These are phyloP conservation scores for Melanotaenia pygmaea DNA, from an alignment of 2,797 vertebrate species.

Conservation along the genomic window DNA sequence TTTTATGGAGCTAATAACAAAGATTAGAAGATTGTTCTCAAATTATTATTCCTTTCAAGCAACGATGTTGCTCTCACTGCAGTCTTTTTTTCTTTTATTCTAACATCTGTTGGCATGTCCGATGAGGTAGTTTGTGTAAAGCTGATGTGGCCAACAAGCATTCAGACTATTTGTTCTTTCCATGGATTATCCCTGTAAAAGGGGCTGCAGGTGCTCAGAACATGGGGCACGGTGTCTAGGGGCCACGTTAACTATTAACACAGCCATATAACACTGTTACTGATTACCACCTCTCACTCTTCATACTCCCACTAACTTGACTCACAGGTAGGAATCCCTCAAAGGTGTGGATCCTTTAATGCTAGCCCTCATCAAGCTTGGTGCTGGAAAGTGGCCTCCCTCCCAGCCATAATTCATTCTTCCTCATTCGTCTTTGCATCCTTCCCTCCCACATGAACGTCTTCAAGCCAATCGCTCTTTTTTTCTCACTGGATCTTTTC, in stretches of 20 bases:
- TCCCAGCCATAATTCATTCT: constrained; percentile 46
- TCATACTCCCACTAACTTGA: constrained; percentile 76
- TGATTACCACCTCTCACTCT: constrained; percentile 81
- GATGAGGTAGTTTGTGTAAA: constrained; percentile 39
- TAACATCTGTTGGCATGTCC: constrained; percentile 59
- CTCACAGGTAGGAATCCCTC: constrained; percentile 74
- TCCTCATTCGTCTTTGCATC: constrained; percentile 45
- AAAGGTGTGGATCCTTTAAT: constrained; percentile 57
- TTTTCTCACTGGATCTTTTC: constrained; percentile 31
- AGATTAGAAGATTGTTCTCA: constrained; percentile 19
- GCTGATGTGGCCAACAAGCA: constrained; percentile 65
- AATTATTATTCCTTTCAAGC: constrained; percentile 26
- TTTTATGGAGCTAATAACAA: constrained; percentile 47
- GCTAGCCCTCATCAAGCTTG: constrained; percentile 20
- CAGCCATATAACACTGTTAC: constrained; percentile 83
- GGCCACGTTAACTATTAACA: constrained; percentile 83
- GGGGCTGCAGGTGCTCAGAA: constrained; percentile 75
- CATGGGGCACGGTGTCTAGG: constrained; percentile 73
- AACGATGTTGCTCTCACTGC: background rate
- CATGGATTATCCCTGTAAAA: constrained; percentile 74
- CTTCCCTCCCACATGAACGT: constrained; percentile 47
- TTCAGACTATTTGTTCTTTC: constrained; percentile 74
- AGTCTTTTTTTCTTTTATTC: background rate
- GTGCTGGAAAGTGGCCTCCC: constrained; percentile 49
- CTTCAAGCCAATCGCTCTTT: constrained; percentile 10